Conservation (phyloP, 2,888 invertebrate genomes). For the Leptothorax acervorum region DNA sequence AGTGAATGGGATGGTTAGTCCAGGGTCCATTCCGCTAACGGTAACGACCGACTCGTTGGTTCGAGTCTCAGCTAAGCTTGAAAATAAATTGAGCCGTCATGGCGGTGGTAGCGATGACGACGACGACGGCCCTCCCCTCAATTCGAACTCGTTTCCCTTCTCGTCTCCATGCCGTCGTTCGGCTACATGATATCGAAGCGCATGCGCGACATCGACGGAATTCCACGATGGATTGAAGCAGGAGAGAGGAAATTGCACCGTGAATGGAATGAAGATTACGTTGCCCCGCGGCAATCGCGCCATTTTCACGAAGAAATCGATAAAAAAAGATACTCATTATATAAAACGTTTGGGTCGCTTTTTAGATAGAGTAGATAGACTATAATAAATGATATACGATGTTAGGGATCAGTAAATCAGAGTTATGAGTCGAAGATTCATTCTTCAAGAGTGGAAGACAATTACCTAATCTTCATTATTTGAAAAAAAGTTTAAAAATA, state of each 20-base stretch:
- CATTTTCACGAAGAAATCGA: constrained; percentile 11
- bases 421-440: background rate
- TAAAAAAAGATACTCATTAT: constrained; percentile 14
- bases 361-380: background rate
- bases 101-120: constrained; percentile 70
- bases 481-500: background rate
- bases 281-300: background rate
- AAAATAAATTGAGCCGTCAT: constrained; percentile 77
- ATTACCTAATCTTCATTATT: background rate
- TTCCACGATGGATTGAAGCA: constrained; percentile 63
- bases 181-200: constrained; percentile 52
- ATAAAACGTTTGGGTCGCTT: constrained; percentile 2
- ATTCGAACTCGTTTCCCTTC: constrained; percentile 59
- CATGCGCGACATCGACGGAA: constrained; percentile 70
- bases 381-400: background rate
- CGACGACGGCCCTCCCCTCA: constrained; percentile 53
- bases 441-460: background rate
- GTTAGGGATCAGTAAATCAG: background rate
- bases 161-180: background rate
- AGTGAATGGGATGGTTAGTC: constrained; percentile 70
- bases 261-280: constrained; percentile 69
- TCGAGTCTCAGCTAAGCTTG: constrained; percentile 84
- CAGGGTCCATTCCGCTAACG: constrained; percentile 85
- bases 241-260: constrained; percentile 60
- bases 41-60: constrained; percentile 84